phyloP scores from a whole-genome alignment of 2,888 invertebrate genomes.

The Leptarthrus brevirostris region DNA sequence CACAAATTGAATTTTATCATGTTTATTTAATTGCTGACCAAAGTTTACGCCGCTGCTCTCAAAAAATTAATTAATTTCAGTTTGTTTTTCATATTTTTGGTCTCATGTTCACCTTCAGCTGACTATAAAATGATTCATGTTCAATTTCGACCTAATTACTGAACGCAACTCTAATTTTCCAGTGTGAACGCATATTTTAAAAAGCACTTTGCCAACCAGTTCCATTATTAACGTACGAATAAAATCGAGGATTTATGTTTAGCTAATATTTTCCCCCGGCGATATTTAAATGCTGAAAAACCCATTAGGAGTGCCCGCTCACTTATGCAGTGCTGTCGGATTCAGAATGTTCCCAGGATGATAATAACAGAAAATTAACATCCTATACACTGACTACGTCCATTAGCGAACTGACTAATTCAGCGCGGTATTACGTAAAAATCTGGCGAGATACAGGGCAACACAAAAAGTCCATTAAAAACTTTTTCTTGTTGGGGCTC shows the following conservation, averaged over 20 bases:
- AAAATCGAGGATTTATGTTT: conserved; percentile 21
- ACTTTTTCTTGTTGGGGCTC: conserved; percentile 42
- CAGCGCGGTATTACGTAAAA: conserved; percentile 36
- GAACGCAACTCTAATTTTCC: too few relatives aligned
- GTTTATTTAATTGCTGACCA: too few relatives aligned
- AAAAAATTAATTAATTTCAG: not conserved
- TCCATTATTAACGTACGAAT: conserved; percentile 24
- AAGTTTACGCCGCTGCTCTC: not conserved
- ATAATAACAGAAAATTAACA: conserved; percentile 46
- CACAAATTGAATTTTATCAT: not conserved
- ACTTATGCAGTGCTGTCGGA: not conserved
- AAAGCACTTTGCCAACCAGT: not conserved
- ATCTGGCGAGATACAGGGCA: conserved; percentile 9
- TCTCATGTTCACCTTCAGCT: too few relatives aligned
- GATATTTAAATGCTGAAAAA: conserved; percentile 17
- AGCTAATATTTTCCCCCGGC: conserved; percentile 1
- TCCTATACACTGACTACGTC: conserved; percentile 28
- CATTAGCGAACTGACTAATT: conserved; percentile 46
- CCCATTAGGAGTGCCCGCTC: conserved; percentile 8
- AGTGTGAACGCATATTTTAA: too few relatives aligned
- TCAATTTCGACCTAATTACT: too few relatives aligned
- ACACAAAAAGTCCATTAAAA: conserved; percentile 47
- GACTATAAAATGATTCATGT: too few relatives aligned
- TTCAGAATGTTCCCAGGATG: conserved; percentile 19
- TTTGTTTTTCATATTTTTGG: not conserved